phyloP scores from a whole-genome alignment of 1,140 invertebrate species.

The Trichonephila clavata region DNA sequence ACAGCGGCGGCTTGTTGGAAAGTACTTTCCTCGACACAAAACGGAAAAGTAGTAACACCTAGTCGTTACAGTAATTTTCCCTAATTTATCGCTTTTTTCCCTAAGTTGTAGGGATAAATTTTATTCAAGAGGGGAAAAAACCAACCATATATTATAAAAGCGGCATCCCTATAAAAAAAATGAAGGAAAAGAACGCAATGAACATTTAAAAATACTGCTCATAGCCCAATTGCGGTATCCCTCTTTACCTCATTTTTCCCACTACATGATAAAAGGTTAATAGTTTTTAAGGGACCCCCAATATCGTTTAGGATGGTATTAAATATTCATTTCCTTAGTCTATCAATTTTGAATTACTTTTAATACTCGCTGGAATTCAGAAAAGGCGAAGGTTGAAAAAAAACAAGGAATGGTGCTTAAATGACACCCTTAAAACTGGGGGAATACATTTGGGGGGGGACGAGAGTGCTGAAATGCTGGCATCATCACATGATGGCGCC shows the following conservation, averaged over 20 bases:
- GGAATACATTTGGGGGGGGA: background rate
- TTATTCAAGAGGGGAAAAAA: constrained; percentile 12
- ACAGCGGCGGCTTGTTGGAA: background rate
- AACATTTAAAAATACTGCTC: constrained; percentile 35
- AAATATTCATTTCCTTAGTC: constrained; percentile 73
- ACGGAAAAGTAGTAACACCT: constrained; percentile 30
- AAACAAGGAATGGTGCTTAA: constrained; percentile 28
- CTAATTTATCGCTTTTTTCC: constrained; percentile 76
- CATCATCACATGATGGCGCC: constrained; percentile 56
- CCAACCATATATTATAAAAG: background rate
- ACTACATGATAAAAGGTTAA: constrained; percentile 73
- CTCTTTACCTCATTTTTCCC: constrained; percentile 26
- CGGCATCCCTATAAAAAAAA: background rate
- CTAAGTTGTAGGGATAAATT: constrained; percentile 48
- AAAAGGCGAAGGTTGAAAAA: constrained; percentile 2
- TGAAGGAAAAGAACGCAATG: background rate
- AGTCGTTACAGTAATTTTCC: constrained; percentile 64
- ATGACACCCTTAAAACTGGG: constrained; percentile 57
- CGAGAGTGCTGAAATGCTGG: background rate
- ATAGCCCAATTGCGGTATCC: constrained; percentile 5
- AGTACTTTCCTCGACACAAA: constrained; percentile 59
- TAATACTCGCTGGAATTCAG: constrained; percentile 44
- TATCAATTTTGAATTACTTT: constrained; percentile 76
- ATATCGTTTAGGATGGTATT: constrained; percentile 73
- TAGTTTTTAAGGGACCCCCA: constrained; percentile 75